These are phyloP conservation scores for Heterochromis multidens DNA, from an alignment of 2,113 vertebrate species.

Conservation along the genomic window DNA sequence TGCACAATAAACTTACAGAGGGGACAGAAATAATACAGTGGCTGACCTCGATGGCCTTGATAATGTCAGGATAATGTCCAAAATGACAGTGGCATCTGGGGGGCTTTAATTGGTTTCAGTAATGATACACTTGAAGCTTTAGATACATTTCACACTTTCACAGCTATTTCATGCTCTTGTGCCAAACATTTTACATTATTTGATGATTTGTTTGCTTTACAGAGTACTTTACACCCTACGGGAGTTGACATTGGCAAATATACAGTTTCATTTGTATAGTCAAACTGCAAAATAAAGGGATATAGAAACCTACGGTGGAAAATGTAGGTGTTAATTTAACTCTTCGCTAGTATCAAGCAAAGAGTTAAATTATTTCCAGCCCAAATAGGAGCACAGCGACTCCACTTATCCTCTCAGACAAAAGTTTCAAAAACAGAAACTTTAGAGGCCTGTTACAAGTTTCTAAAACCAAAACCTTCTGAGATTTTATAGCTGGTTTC, in stretches of 20 bases:
- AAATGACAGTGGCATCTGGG: background rate
- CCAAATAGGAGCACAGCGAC: conserved; percentile 8
- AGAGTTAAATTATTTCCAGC: background rate
- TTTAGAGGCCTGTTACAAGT: conserved; percentile 36
- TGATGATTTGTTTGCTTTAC: conserved; percentile 14
- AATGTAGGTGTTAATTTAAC: conserved; percentile 10
- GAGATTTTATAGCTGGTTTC: conserved; percentile 46
- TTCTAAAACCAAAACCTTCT: conserved; percentile 48
- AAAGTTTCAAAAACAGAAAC: conserved; percentile 29
- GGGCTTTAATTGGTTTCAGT: conserved; percentile 27
- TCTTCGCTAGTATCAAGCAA: background rate
- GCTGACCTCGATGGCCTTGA: background rate
- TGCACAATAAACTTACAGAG: conserved; percentile 9
- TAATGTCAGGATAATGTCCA: conserved; percentile 11
- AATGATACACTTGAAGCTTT: conserved; percentile 10
- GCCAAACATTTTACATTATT: conserved; percentile 9
- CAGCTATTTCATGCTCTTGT: background rate
- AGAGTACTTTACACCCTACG: background rate
- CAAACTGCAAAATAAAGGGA: conserved; percentile 12
- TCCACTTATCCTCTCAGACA: conserved; percentile 23
- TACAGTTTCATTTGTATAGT: conserved; percentile 12
- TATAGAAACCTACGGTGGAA: background rate
- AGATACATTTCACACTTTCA: conserved; percentile 14
- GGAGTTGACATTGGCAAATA: conserved; percentile 14
- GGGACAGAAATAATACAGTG: background rate